Conservation (phyloP, 2,888 invertebrate species). For the Megaustenia siamemsis region DNA sequence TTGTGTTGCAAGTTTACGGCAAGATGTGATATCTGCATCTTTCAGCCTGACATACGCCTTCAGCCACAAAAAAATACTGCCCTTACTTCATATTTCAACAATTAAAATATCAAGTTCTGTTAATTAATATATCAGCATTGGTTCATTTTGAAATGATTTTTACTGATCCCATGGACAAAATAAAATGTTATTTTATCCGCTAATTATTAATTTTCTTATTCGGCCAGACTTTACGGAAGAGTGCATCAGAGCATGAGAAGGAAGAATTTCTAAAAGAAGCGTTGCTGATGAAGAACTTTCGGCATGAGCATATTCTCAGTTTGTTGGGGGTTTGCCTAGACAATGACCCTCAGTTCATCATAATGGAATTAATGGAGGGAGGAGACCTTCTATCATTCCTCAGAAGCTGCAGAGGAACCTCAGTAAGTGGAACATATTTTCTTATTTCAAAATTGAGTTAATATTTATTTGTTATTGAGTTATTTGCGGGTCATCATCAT, state of each 20-base stretch:
- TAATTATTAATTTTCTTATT: neutral
- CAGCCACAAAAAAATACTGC: too few relatives aligned
- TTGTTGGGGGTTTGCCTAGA: conserved; percentile 96
- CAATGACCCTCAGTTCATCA: conserved; percentile 93
- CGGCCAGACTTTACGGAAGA: conserved; percentile 90
- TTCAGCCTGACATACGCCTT: too few relatives aligned
- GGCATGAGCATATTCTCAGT: conserved; percentile 95
- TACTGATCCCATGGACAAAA: too few relatives aligned
- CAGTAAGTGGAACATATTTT: conserved; percentile 81
- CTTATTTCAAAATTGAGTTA: neutral
- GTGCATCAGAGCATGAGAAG: conserved; percentile 93
- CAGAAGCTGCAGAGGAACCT: conserved; percentile 88
- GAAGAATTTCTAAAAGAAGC: conserved; percentile 97
- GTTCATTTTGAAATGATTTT: too few relatives aligned
- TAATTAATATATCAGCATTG: too few relatives aligned
- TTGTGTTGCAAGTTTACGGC: too few relatives aligned
- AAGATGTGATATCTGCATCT: too few relatives aligned
- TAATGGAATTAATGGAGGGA: conserved; percentile 98
- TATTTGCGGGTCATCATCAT: too few relatives aligned
- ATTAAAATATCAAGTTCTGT: too few relatives aligned
- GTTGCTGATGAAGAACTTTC: conserved; percentile 96
- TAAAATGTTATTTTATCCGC: too few relatives aligned
- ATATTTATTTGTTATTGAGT: neutral
- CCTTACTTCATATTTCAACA: too few relatives aligned
- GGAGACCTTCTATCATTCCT: conserved; percentile 96